These are phyloP conservation scores for Zoroaster sp. DNA, from an alignment of 53 echinoderm and acorn worm species.

Conservation along the genomic window DNA sequence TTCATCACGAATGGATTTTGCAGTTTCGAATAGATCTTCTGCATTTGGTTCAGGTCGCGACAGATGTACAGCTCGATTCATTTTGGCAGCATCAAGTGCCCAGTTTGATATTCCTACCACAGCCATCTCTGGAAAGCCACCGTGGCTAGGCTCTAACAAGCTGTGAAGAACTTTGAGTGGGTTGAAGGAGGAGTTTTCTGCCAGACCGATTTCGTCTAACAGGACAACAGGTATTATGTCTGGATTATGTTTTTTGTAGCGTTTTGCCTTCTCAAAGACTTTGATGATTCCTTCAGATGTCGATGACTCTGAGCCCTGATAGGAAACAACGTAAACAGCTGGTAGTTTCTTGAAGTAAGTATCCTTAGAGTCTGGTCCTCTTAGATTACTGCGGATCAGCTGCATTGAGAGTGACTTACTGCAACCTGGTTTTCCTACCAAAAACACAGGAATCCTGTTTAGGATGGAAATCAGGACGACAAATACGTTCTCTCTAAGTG, in stretches of 20 bases:
- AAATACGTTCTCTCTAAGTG: slow-evolving; percentile 60
- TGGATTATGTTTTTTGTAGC: slow-evolving; percentile 57
- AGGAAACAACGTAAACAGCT: slow-evolving; percentile 47
- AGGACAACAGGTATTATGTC: slow-evolving; percentile 60
- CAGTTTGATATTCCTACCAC: slow-evolving; percentile 65
- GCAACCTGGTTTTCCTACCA: slow-evolving; percentile 64
- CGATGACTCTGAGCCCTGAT: slow-evolving; percentile 64
- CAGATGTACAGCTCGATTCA: slow-evolving; percentile 61
- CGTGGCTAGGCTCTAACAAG: slow-evolving; percentile 47
- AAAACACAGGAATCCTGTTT: slow-evolving; percentile 56
- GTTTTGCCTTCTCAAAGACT: slow-evolving; percentile 59
- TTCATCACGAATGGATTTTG: slow-evolving; percentile 55
- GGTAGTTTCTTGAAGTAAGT: slow-evolving; percentile 47
- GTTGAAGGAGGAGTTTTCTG: slow-evolving; percentile 56
- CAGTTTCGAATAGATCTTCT: slow-evolving; percentile 40
- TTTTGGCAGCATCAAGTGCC: slow-evolving; percentile 62
- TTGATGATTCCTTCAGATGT: slow-evolving; percentile 62
- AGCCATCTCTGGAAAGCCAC: slow-evolving; percentile 54
- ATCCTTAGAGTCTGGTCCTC: slow-evolving; percentile 52
- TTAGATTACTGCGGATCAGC: slow-evolving; percentile 53
- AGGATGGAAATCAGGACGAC: slow-evolving; percentile 63
- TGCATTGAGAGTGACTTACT: slow-evolving; percentile 67
- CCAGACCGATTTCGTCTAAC: slow-evolving; percentile 62
- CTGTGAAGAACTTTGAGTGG: slow-evolving; percentile 63
- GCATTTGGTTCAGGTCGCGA: slow-evolving; percentile 55